Evolutionary conservation across 2,888 invertebrate species (phyloP).

Genomic region (Apodemia mormo): DNA sequence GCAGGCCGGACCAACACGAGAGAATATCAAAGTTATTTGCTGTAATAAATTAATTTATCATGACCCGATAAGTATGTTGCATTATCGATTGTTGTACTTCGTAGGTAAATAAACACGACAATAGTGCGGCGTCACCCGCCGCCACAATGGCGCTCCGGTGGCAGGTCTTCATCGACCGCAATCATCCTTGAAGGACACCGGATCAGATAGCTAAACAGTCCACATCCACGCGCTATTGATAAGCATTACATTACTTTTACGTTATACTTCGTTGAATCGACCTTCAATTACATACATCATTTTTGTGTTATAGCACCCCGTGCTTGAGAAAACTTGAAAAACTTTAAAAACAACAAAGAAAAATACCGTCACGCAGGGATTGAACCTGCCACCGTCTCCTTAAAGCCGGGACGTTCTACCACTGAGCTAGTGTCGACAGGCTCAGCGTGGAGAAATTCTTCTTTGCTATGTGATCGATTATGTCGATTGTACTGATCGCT

Average conservation of each 20-base stretch:
- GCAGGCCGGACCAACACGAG: too few species aligned
- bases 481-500: too few species aligned
- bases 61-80: background rate
- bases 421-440: too few species aligned
- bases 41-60: background rate
- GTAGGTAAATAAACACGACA: background rate
- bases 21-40: too few species aligned
- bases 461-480: too few species aligned
- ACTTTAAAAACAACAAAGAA: too few species aligned
- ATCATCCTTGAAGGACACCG: constrained; percentile 18
- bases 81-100: background rate
- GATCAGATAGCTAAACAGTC: constrained; percentile 12
- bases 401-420: too few species aligned
- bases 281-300: background rate
- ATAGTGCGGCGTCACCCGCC: background rate
- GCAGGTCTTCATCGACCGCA: constrained; percentile 17
- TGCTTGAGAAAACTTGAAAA: too few species aligned
- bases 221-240: constrained; percentile 8
- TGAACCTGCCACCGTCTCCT: too few species aligned
- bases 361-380: too few species aligned
- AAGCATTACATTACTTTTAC: constrained; percentile 7
- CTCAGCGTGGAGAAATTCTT: too few species aligned
- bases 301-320: too few species aligned
- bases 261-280: background rate
- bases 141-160: constrained; percentile 12